Evolutionary conservation across 2,888 invertebrate genomes (phyloP).

Genomic region (Gandaritis pyraliata): DNA sequence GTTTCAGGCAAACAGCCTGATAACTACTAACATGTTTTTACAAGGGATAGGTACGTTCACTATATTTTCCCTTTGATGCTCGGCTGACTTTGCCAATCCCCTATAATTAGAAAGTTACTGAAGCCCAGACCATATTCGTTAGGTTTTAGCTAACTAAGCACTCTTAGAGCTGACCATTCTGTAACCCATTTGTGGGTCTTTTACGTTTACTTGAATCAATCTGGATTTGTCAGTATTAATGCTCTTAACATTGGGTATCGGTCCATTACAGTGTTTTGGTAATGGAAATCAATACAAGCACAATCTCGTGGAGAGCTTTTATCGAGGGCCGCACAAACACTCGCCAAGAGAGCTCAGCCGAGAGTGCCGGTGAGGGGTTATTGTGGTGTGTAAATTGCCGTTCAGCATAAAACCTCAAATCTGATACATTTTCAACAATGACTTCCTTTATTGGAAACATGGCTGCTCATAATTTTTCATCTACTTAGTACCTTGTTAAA

Average conservation of each 20-base stretch:
- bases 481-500: no score
- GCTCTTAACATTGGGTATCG: constrained; percentile 52
- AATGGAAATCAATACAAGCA: constrained; percentile 69
- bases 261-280: constrained; percentile 65
- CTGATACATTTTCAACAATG: constrained; percentile 2
- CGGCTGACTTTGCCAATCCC: no score
- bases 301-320: constrained; percentile 60
- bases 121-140: no score
- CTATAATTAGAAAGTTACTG: no score
- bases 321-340: constrained; percentile 53
- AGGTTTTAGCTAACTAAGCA: no score
- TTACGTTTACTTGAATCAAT: constrained; percentile 36
- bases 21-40: no score
- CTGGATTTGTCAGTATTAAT: constrained; percentile 47
- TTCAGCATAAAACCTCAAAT: constrained; percentile 8
- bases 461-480: no score
- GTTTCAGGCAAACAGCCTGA: no score
- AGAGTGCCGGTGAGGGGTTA: constrained; percentile 30
- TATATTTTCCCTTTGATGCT: no score
- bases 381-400: constrained; percentile 25
- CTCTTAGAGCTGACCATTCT: not conserved
- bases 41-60: no score
- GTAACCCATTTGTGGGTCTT: constrained; percentile 25
- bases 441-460: no score
- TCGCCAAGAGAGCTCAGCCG: constrained; percentile 36